A percentile compares a stretch with the other conserved stretches of the same genome.
These are phyloP conservation scores for Pygocentrus nattereri DNA, from an alignment of 2,797 vertebrate species.

Conservation along the genomic window DNA sequence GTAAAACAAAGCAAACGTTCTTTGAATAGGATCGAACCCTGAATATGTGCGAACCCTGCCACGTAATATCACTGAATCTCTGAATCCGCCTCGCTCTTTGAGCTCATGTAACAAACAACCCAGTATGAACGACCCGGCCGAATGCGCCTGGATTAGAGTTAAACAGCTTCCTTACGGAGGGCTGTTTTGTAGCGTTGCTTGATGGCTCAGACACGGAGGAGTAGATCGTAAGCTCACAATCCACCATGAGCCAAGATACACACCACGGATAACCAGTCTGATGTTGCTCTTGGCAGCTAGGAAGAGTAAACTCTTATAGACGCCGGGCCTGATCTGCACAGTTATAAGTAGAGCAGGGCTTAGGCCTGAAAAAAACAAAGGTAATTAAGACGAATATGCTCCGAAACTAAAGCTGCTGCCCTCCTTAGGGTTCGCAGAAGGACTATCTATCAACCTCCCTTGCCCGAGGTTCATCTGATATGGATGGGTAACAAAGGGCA, in stretches of 20 bases:
- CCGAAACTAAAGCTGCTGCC: background rate
- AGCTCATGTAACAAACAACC: too few species aligned
- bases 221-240: background rate
- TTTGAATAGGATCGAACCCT: background rate
- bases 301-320: constrained; percentile 18
- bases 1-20: background rate
- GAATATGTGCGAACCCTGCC: background rate
- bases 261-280: constrained; percentile 23
- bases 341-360: background rate
- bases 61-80: background rate
- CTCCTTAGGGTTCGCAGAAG: background rate
- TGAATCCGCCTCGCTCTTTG: background rate
- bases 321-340: background rate
- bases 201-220: constrained; percentile 14
- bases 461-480: constrained; percentile 15
- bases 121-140: background rate
- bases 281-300: constrained; percentile 42
- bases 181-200: constrained; percentile 14
- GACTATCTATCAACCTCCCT: background rate
- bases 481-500: constrained; percentile 1
- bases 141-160: constrained; percentile 4
- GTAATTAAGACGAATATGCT: constrained; percentile 23
- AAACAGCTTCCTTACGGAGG: background rate
- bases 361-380: constrained; percentile 10
- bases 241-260: constrained; percentile 32